Conservation (phyloP, 2,888 invertebrate species). For the Yponomeuta plumbellus region DNA sequence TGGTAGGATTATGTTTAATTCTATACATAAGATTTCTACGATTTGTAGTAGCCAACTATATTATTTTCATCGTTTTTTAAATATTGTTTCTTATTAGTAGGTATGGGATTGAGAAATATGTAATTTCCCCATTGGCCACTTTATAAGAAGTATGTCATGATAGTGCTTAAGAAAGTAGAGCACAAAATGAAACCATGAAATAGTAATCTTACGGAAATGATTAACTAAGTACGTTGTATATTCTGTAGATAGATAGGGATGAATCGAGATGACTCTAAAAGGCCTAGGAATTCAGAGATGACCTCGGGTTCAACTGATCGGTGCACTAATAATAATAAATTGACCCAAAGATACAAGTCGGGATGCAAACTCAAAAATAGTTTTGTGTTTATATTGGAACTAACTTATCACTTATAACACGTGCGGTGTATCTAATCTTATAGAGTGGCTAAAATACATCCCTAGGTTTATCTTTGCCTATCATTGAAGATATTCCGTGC, state of each 20-base stretch:
- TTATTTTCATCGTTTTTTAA: slow-evolving; percentile 16
- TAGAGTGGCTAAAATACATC: background rate
- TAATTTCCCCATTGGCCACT: slow-evolving; percentile 3
- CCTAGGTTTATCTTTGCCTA: slow-evolving; percentile 5
- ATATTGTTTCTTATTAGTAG: background rate
- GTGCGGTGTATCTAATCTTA: background rate
- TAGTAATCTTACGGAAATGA: background rate
- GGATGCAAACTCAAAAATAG: background rate
- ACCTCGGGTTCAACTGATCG: background rate
- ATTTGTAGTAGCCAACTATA: slow-evolving; percentile 29
- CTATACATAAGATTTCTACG: slow-evolving; percentile 32
- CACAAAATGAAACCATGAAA: background rate
- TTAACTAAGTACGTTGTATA: background rate
- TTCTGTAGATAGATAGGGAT: background rate
- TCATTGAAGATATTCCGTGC: background rate
- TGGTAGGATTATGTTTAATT: slow-evolving; percentile 48
- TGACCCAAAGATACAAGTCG: background rate
- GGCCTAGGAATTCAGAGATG: background rate
- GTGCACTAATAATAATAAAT: background rate
- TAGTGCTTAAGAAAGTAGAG: background rate
- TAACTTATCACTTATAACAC: too few relatives aligned
- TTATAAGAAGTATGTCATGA: background rate
- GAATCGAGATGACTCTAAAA: background rate
- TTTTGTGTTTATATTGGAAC: too few relatives aligned
- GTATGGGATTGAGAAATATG: background rate